These are phyloP conservation scores for Euphonia xanthogaster DNA, from an alignment of 2,797 vertebrate species.

Conservation along the genomic window DNA sequence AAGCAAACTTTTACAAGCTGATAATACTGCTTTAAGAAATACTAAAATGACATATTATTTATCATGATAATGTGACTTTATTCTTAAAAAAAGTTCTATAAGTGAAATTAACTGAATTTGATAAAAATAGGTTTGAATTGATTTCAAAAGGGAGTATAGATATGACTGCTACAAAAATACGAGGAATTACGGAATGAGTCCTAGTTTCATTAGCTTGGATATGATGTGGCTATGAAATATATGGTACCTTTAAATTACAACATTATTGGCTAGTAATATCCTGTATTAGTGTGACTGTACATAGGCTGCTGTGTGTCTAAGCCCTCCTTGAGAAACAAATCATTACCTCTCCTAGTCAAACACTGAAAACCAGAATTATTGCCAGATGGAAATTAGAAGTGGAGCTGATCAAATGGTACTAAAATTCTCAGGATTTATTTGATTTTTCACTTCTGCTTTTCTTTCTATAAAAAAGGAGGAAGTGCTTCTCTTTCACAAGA, in stretches of 20 bases:
- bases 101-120: not conserved
- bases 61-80: not conserved
- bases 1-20: not conserved
- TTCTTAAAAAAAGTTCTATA: not conserved
- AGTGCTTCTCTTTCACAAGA: not conserved
- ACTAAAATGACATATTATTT: not conserved
- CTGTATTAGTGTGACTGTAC: not conserved
- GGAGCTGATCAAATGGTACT: not conserved
- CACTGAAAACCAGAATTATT: not conserved
- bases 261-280: not conserved
- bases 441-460: not conserved
- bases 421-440: not conserved
- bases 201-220: not conserved
- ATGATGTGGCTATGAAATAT: not conserved
- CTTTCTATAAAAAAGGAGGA: not conserved
- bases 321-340: not conserved
- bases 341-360: not conserved
- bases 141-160: not conserved
- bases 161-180: not conserved
- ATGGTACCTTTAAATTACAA: not conserved
- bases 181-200: not conserved
- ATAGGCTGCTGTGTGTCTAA: not conserved
- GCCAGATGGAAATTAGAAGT: not conserved
- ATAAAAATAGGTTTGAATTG: not conserved
- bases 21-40: not conserved